phyloP scores from a whole-genome alignment of 2,797 vertebrate genomes.

The Eutrigla gurnardus region DNA sequence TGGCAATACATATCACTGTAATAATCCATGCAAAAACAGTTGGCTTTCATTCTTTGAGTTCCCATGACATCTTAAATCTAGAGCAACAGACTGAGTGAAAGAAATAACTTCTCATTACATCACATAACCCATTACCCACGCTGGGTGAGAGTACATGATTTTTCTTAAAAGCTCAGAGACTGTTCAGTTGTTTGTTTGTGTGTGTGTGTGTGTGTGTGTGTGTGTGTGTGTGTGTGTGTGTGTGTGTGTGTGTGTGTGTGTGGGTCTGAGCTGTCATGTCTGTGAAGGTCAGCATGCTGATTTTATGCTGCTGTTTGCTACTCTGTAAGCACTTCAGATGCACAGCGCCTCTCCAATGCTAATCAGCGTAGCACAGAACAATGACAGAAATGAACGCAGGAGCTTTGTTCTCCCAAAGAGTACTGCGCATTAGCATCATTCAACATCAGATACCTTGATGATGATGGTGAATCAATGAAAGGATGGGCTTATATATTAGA shows the following conservation, averaged over 20 bases:
- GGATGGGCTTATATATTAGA: background rate
- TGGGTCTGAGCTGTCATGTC: slow-evolving; percentile 60
- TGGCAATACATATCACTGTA: background rate
- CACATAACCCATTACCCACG: slow-evolving; percentile 22
- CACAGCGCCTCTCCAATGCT: slow-evolving; percentile 60
- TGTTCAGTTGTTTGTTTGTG: slow-evolving; percentile 35
- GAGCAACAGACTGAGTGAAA: background rate
- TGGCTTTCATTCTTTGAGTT: background rate
- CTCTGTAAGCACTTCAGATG: slow-evolving; percentile 68
- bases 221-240: slow-evolving; percentile 50
- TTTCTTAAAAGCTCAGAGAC: slow-evolving; percentile 34
- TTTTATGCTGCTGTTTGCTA: slow-evolving; percentile 69
- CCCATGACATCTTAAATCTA: slow-evolving; percentile 5
- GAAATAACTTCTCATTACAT: slow-evolving; percentile 7
- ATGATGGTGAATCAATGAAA: slow-evolving; percentile 23
- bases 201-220: too few relatives aligned
- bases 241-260: slow-evolving; percentile 51
- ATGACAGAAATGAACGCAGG: slow-evolving; percentile 41
- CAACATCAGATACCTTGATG: slow-evolving; percentile 27
- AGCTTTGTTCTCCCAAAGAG: slow-evolving; percentile 7
- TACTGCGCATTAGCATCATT: slow-evolving; percentile 21
- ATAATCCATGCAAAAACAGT: slow-evolving; percentile 17
- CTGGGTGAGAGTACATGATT: slow-evolving; percentile 8
- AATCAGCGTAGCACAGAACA: slow-evolving; percentile 61
- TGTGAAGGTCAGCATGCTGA: slow-evolving; percentile 73